Conservation (phyloP, 1,140 invertebrate species). For the Hormaphis cornu region DNA sequence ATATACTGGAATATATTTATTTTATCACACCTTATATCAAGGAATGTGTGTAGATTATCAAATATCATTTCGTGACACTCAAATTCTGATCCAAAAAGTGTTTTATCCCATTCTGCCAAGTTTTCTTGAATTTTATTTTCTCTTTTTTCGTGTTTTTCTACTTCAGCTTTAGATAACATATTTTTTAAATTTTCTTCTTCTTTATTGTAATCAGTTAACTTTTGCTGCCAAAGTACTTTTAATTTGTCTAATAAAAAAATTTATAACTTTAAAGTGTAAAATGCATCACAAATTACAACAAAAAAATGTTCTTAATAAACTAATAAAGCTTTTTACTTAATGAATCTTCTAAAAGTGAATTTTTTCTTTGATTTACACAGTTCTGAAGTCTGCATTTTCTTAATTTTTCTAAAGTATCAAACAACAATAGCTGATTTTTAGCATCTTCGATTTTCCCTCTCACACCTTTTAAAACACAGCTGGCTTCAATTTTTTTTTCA, state of each 20-base stretch:
- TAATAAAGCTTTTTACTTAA: conserved; percentile 8
- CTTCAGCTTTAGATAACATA: conserved; percentile 42
- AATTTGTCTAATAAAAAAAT: neutral
- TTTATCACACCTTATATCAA: conserved; percentile 33
- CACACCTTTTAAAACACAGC: conserved; percentile 58
- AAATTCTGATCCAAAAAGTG: conserved; percentile 35
- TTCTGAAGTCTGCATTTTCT: conserved; percentile 51
- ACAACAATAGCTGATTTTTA: conserved; percentile 51
- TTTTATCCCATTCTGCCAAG: conserved; percentile 46
- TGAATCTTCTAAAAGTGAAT: conserved; percentile 42
- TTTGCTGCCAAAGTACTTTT: conserved; percentile 37
- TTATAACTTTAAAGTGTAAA: too few relatives aligned
- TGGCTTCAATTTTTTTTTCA: conserved; percentile 55
- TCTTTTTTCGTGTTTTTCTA: conserved; percentile 44
- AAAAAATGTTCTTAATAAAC: neutral
- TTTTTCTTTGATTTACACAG: conserved; percentile 51
- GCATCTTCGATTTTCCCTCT: conserved; percentile 57
- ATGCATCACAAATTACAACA: neutral
- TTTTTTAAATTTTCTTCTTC: conserved; percentile 38
- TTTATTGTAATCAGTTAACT: conserved; percentile 41
- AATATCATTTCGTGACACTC: neutral
- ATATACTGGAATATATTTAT: neutral
- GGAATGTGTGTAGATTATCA: conserved; percentile 34
- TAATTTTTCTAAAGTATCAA: conserved; percentile 54
- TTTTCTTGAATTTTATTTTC: conserved; percentile 45